Base-by-base conservation (phyloP, 2,797 vertebrate species). In the Loris lydekkerianus region DNA sequence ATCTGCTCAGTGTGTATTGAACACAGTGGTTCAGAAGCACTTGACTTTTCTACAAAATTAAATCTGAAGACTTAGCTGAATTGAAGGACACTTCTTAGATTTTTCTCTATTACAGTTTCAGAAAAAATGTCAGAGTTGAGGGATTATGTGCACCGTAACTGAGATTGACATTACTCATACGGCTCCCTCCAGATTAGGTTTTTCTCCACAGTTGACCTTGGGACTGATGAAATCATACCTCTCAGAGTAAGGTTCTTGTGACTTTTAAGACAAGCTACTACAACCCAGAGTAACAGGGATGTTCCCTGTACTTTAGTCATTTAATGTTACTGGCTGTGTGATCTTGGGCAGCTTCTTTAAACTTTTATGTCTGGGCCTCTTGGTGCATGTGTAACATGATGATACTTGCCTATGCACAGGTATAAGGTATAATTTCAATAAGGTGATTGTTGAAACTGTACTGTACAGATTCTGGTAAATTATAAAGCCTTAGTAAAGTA, bases 111-210 rank as follows among this genome's bases (percentile, higher is more conserved):
- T 17, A 4, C 40, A 72, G 67, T 31, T 40, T 7, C 25, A 76
- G 76, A 84, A 92, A 86, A 18, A 65, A 84, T 17, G 34, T 37
- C 23, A 76, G 27, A 81, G 31, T 91, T 94, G 75, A 46, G 46
- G 27, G 37, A 60, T 37, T 69, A 10, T 58, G 4, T 53, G 25
- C 63, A 40, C 34, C 31, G 40, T 25, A 96, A 7, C 56, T 91
- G 53, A 43, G 7, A 17, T 53, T 87, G 29, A 76, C 72, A 76
- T 53, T 40, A 61, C 34, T 87, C n/a, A 76, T 0, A 20, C 88
- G 6, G 40, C 17, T 77, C 90, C 15, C 9, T 81, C 29, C 1
- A 7, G 4, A 60, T 61, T 43, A 34, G 15, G 4, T 69, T 10
- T 85, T 86, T 63, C 25, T 95, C 25, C 5, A 49, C 23, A 58